A percentile compares a stretch with the other conserved stretches of the same genome.
These are phyloP conservation scores for Caenorhabditis japonica DNA, from an alignment of 2,888 invertebrate genomes.

Conservation along the genomic window DNA sequence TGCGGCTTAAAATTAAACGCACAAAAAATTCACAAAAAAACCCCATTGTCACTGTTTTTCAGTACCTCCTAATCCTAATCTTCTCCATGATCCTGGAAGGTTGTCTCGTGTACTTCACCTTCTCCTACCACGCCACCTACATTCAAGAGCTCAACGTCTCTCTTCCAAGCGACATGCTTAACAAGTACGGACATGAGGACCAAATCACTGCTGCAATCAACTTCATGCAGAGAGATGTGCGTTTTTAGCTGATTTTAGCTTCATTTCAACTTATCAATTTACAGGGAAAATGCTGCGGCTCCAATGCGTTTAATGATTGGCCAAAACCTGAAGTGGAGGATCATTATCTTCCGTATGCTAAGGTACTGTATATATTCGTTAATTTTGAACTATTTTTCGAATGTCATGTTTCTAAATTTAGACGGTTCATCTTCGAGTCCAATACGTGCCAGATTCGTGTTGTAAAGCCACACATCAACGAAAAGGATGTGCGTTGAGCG, in stretches of 20 bases:
- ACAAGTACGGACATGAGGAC: conserved; percentile 26
- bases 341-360: conserved; percentile 32
- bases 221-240: conserved; percentile 30
- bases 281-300: conserved; percentile 59
- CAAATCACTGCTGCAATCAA: conserved; percentile 23
- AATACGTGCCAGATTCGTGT: conserved; percentile 60
- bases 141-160: conserved; percentile 23
- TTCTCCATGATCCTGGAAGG: conserved; percentile 28
- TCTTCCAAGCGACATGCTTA: conserved; percentile 26
- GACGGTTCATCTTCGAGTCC: conserved; percentile 28
- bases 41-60: no score
- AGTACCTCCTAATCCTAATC: conserved; percentile 32
- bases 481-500: conserved; percentile 52
- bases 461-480: conserved; percentile 40
- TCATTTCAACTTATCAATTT: conserved; percentile 2
- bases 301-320: conserved; percentile 51
- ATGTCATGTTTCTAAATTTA: conserved; percentile 2
- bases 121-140: conserved; percentile 30
- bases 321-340: conserved; percentile 50
- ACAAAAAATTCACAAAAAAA: no score
- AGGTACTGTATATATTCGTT: conserved; percentile 4
- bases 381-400: not conserved
- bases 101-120: conserved; percentile 27
- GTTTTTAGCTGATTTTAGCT: no score
- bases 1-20: no score